Evolutionary conservation across 1,140 invertebrate species (phyloP), one percentile per base, ranked within the genome.

Genomic region (Lerema accius): DNA sequence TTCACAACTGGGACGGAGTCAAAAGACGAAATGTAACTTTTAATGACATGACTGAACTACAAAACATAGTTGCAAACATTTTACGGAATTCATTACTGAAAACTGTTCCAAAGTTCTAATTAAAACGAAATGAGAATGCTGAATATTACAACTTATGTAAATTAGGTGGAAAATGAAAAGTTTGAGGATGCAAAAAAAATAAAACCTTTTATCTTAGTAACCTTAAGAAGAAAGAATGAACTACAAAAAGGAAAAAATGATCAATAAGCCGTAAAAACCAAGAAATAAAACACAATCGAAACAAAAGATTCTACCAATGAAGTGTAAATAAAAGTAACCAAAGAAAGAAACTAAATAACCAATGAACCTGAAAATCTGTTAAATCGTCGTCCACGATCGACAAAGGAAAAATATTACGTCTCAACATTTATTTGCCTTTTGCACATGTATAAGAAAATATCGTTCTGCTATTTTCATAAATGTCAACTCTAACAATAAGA

Each of bases 321-420:
- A n/a, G n/a, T n/a, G n/a, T n/a, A n/a, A 37, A 10, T 42, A 9
- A 42, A 40, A 40, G 16, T 13, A 40, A 26, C 17, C 16, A 11
- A 23, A 6, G 5, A 35, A 50, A 16, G 28, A 16, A 16, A 23
- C 17, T 5, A 23, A 53, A 53, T 15, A 14, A 42, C 17, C 16
- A 9, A 19, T 40, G 9, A n/a, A 53, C 11, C 50, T 7, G 14
- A 10, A 26, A 42, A 40, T 53, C n/a, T 26, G 11, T 51, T 51
- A 51, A 46, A 40, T 23, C 4, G 37, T 37, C 48, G 48, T 37
- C 48, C 48, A 37, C 48, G 48, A 37, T 35, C 32, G 6, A 37
- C 7, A 16, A 58, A 58, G 5, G 19, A 2, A 19, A 46, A 32
- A n/a, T 13, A 32, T 10, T 23, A n/a, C 49, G 6, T n/a, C 10